Evolutionary conservation across 2,797 vertebrate species (phyloP), one percentile per base, ranked within the genome.

Genomic region (Artibeus lituratus): DNA sequence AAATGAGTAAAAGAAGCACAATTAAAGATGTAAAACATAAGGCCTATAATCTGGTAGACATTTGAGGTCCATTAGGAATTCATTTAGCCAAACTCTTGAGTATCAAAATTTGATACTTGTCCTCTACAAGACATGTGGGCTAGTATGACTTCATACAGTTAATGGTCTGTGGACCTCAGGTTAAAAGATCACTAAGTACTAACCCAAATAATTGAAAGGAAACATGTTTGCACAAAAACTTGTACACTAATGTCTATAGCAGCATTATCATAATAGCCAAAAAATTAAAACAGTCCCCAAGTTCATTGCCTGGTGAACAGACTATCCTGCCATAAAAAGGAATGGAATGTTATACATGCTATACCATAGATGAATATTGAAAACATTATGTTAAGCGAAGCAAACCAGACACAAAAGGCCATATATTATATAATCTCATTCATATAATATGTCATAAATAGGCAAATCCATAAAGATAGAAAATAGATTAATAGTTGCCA

Each of bases 161-260:
- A 91, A 70, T n/a, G 55, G 26, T 62, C 57, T 89, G 55, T 89
- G 69, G 18, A 81, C 51, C 73, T 80, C 95, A 94, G 55, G 19
- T 91, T 96, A 89, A 92, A 91, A 96, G 59, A 76, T 74, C 29
- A 53, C 37, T 47, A 49, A 84, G 39, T 80, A 87, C 72, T 78
- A 37, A 21, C 16, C 11, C 42, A 87, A 90, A 83, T 47, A 90
- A 67, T 29, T 91, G 42, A 91, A 65, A 47, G 26, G 37, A 81
- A 92, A 87, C 15, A 62, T 92, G 2, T 90, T 92, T 6, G 42
- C n/a, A 92, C 57, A 82, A 65, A 84, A 94, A 72, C 87, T 59
- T 84, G 10, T 29, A 57, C 11, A 72, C 21, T 83, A 53, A 35
- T 87, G 4, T 72, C 86, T 39, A 72, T 62, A 59, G 44, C n/a